These are phyloP conservation scores for Eulemur rufifrons DNA, from an alignment of 2,113 vertebrate species.

Conservation along the genomic window DNA sequence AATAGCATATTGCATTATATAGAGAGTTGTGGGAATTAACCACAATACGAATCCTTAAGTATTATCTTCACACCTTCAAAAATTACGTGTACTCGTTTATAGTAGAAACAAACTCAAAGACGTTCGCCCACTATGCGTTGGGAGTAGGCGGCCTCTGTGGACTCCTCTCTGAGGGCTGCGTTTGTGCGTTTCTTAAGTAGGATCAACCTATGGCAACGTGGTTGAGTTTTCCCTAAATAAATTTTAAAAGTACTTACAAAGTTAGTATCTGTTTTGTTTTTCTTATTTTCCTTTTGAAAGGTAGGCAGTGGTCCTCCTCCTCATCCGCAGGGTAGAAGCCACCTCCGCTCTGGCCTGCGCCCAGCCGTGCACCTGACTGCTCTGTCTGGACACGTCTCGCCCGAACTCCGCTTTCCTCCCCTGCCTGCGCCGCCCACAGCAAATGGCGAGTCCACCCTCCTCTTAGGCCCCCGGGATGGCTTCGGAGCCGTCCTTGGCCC, in stretches of 20 bases:
- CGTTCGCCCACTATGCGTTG: background rate
- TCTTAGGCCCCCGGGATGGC: too few relatives aligned
- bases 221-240: background rate
- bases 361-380: background rate
- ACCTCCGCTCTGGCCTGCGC: fast-evolving
- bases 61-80: background rate
- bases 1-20: background rate
- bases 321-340: background rate
- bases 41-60: background rate
- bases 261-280: background rate
- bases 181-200: background rate
- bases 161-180: background rate
- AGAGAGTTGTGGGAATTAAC: background rate
- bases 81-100: too few relatives aligned
- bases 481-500: too few relatives aligned
- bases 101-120: background rate
- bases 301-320: background rate
- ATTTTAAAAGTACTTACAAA: background rate
- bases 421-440: background rate
- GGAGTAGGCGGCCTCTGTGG: background rate
- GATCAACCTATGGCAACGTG: background rate
- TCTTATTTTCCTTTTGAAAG: background rate
- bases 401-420: too few relatives aligned
- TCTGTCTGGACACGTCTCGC: background rate
- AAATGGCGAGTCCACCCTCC: background rate